These are phyloP conservation scores for Agrochola lychnidis DNA, from an alignment of 2,888 invertebrate species.

Conservation along the genomic window DNA sequence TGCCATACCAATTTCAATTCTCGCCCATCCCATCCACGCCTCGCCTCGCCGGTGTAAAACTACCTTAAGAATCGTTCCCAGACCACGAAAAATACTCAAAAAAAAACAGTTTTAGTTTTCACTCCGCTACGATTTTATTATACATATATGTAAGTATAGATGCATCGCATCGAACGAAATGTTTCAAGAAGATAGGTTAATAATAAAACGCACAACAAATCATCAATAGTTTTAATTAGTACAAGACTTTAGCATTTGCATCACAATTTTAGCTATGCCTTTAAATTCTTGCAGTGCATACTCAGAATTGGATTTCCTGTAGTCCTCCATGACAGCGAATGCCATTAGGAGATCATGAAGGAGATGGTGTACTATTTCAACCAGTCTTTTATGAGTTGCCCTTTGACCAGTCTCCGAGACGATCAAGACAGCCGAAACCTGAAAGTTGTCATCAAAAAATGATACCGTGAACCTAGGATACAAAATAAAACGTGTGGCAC, in stretches of 20 bases:
- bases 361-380: constrained; percentile 65
- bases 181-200: too few relatives aligned
- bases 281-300: constrained; percentile 72
- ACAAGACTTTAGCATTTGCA: constrained; percentile 75
- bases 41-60: too few relatives aligned
- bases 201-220: constrained; percentile 18
- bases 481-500: too few relatives aligned
- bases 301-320: constrained; percentile 64
- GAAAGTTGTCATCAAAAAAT: constrained; percentile 21
- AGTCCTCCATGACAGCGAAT: constrained; percentile 72
- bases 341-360: constrained; percentile 74
- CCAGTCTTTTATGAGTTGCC: constrained; percentile 68
- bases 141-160: too few relatives aligned
- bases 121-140: too few relatives aligned
- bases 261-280: constrained; percentile 71
- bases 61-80: too few relatives aligned
- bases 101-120: too few relatives aligned
- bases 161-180: background rate
- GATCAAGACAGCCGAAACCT: constrained; percentile 72
- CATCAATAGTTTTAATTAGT: constrained; percentile 39
- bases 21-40: too few relatives aligned
- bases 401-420: constrained; percentile 70
- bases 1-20: too few relatives aligned
- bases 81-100: too few relatives aligned
- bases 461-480: background rate